Percentiles rank a stretch among this genome's conserved stretches.
phyloP scores from a whole-genome alignment of 2,797 vertebrate species.

The Streptopelia turtur region DNA sequence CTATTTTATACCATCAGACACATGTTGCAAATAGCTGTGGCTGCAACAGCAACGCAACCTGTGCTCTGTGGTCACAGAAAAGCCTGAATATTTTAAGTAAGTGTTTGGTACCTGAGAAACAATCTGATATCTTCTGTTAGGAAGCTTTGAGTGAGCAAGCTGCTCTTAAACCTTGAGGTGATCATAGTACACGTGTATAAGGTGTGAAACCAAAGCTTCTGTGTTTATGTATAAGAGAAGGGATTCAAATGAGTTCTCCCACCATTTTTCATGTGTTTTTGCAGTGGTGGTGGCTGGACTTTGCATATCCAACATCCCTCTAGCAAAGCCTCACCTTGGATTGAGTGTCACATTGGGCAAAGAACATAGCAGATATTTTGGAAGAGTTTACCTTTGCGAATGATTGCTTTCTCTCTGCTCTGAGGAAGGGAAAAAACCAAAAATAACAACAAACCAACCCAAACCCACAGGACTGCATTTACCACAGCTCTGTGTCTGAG shows the following conservation, averaged over 20 bases:
- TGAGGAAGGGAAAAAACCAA: not conserved
- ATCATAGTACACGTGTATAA: not conserved
- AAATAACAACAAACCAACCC: too few relatives aligned
- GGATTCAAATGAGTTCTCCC: not conserved
- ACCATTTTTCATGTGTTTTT: not conserved
- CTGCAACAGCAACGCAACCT: not conserved
- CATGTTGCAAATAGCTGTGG: not conserved
- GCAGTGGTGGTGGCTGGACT: not conserved
- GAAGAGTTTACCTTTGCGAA: not conserved
- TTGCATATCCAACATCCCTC: not conserved
- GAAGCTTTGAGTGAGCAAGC: not conserved
- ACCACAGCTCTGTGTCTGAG: slow-evolving; percentile 27
- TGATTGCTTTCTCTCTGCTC: not conserved
- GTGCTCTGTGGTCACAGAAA: not conserved
- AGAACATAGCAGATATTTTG: not conserved
- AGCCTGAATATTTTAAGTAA: not conserved
- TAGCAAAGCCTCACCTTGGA: not conserved
- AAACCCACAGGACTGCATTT: not conserved
- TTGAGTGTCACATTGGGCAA: not conserved
- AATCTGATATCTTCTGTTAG: not conserved
- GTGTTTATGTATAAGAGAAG: not conserved
- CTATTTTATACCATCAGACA: not conserved
- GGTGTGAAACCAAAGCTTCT: not conserved
- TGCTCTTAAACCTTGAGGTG: not conserved
- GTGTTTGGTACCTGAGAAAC: not conserved